Evolutionary conservation across 2,797 vertebrate genomes (phyloP), one percentile per base, ranked within the genome.

Genomic region (Propithecus perrieri): DNA sequence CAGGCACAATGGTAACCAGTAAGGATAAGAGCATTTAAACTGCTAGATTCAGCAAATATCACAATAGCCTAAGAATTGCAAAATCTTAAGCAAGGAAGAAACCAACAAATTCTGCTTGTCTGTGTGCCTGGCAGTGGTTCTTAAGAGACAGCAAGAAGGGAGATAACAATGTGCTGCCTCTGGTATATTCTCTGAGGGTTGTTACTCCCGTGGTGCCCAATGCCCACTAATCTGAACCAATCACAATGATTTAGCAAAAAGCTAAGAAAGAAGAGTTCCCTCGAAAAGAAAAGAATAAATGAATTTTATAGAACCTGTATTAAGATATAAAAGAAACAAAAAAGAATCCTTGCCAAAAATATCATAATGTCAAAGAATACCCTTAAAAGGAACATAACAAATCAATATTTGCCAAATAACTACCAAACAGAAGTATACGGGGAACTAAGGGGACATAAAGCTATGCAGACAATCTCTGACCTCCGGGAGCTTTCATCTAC

Each of bases 11-110:
- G 18, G 46, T 35, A 94, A 89, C 33, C 75, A 86, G 24, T 15
- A 87, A 24, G 14, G 74, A 86, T 38, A 76, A 89, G 76, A 93
- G 10, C 69, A 93, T 72, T 85, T 48, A 93, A 87, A 83, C 46
- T 35, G 65, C 69, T 63, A 61, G 69, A 72, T 41, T 78, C n/a
- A 65, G n/a, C 78, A 92, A 76, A 78, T 57, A 78, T 38, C 61
- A 92, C 14, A 83, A 41, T 17, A 55, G 67, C 55, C 89, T 48
- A 86, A 17, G 15, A 85, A 87, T 4, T 65, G 46, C 26, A 65
- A 88, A 94, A 48, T 96, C 61, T n/a, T 61, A 85, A 81, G 22
- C 57, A 95, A 43, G 74, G 53, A 59, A 88, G 28, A 80, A 55
- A 63, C 7, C 24, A 61, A 93, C 14, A 43, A 95, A 86, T 76